phyloP scores from a whole-genome alignment of 2,888 invertebrate species.

The Portevinia maculata region DNA sequence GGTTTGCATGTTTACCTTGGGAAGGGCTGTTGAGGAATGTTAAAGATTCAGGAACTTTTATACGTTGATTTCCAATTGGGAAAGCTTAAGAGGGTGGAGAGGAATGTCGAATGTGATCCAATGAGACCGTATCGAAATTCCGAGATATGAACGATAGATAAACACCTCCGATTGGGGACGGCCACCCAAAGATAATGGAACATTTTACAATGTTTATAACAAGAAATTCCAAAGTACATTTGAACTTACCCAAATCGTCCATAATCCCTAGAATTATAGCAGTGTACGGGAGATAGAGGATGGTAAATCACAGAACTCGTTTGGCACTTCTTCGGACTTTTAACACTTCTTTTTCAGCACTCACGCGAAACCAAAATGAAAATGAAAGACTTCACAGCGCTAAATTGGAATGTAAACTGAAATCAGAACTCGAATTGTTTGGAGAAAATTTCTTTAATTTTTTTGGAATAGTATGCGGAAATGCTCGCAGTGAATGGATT shows the following conservation, averaged over 20 bases:
- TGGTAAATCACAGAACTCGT: constrained; percentile 63
- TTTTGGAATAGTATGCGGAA: constrained; percentile 22
- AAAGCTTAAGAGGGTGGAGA: too few species aligned
- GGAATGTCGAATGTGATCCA: too few species aligned
- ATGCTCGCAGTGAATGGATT: neutral
- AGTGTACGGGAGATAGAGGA: neutral
- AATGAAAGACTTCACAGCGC: neutral
- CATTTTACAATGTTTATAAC: neutral
- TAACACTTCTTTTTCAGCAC: constrained; percentile 41
- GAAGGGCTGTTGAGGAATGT: neutral
- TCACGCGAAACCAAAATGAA: neutral
- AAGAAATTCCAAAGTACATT: neutral
- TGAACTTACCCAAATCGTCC: constrained; percentile 67
- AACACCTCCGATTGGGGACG: neutral
- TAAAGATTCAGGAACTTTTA: neutral
- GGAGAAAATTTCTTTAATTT: neutral
- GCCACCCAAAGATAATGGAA: constrained; percentile 11
- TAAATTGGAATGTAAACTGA: constrained; percentile 40
- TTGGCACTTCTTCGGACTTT: constrained; percentile 38
- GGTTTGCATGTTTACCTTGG: constrained; percentile 17
- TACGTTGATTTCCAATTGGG: constrained; percentile 5
- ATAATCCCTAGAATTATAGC: constrained; percentile 19
- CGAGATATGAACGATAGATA: neutral
- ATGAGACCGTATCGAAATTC: neutral
- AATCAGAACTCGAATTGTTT: constrained; percentile 15